Percentiles rank a stretch among this genome's conserved stretches.
Conservation (phyloP, 2,797 vertebrate genomes). For the Clarias platycephalus region DNA sequence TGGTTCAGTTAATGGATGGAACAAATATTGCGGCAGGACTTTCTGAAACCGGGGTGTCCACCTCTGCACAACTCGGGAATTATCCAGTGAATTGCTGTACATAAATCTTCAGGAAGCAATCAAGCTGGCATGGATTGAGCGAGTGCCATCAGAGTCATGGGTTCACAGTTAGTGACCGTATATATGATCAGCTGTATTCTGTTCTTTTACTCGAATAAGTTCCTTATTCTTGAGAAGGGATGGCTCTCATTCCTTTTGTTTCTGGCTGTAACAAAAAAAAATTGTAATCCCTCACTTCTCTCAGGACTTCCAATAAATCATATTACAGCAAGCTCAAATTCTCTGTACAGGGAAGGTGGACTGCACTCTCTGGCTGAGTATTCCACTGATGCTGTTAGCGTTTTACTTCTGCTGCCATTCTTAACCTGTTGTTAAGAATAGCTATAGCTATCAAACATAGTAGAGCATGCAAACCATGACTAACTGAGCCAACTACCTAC, state of each 20-base stretch:
- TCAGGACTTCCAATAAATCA: neutral
- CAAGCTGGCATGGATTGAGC: too few species aligned
- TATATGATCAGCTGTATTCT: neutral
- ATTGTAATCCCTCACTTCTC: neutral
- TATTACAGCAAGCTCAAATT: neutral
- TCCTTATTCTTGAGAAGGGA: neutral
- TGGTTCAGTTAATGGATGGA: too few species aligned
- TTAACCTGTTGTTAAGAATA: neutral
- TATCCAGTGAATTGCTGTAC: too few species aligned
- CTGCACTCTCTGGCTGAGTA: neutral
- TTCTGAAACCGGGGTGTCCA: too few species aligned
- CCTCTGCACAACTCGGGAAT: too few species aligned
- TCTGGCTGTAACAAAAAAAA: neutral
- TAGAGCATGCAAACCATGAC: neutral
- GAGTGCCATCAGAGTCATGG: too few species aligned
- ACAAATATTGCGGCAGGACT: too few species aligned
- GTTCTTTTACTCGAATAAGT: neutral
- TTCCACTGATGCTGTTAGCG: neutral
- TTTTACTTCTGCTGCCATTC: neutral
- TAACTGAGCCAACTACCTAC: too few species aligned
- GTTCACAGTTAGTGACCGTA: neutral
- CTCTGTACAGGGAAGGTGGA: neutral
- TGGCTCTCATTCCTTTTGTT: neutral
- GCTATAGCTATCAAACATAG: neutral
- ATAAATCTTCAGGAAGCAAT: too few species aligned